Base-by-base conservation (phyloP, 2,888 invertebrate species). In the Catocala sponsa region DNA sequence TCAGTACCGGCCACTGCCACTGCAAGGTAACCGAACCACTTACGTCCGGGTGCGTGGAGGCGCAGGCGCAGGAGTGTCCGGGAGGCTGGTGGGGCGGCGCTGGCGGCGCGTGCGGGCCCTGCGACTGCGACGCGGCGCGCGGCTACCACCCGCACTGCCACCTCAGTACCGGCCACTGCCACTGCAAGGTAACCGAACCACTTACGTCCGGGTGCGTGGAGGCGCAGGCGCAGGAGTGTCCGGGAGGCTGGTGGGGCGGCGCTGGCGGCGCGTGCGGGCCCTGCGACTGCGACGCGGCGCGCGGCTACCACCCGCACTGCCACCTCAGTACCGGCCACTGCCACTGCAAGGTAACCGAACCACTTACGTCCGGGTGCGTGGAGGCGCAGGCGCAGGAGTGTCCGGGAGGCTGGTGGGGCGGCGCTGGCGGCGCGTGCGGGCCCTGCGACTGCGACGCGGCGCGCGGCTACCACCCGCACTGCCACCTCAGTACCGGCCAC, bases 341-440 rank as follows among this genome's bases (percentile, higher is more conserved):
- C 10, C 15, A 41, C 6, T 13, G 38, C 15, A 52, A 11, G 13
- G 6, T 41, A 52, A 35, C 6, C 0, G 12, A 0, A 9, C 9
- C 32, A 32, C 10, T 48, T 4, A 92, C 79, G 0, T 96, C 96
- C 4, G 98, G 97, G 55, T 98, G 98, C 81, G 96, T 96, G 76
- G 91, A 95, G 12, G 95, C 94, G 25, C 95, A 96, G 0, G 95
- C 95, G 5, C 96, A 96, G 66, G 96, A 96, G 0, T 99, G 99
- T 78, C 98, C 99, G 0, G 96, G 98, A 0, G 98, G 98, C 12
- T 99, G 98, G 99, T 99, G 98, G 98, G 99, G 99, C 0, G 75
- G 96, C 96, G 71, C 97, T 97, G 0, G 97, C 98, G n/a, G 97
- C 0, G 97, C 98, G 5, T 99, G 99, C 91, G 99, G 99, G 0